Conservation (phyloP, 37 sponge, comb jelly and placozoan species). For the Haliclona indistincta region DNA sequence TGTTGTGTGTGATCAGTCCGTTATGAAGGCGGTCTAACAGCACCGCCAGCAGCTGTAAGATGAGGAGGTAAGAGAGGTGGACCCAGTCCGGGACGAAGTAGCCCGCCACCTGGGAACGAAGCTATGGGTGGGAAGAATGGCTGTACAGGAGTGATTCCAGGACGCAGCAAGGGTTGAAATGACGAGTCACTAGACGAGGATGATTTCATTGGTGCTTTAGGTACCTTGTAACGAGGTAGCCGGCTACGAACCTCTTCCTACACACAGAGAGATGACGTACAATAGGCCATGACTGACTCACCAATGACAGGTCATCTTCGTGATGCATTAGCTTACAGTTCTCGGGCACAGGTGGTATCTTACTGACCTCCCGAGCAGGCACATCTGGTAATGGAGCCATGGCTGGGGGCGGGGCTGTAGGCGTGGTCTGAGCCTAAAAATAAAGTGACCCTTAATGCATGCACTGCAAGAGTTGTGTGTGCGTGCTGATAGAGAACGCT, state of each 20-base stretch:
- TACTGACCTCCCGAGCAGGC: conserved; percentile 17
- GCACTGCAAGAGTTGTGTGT: neutral
- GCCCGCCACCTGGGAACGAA: no score
- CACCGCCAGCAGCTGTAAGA: no score
- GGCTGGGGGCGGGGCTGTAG: neutral
- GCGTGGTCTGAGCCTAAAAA: neutral
- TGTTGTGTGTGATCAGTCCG: no score
- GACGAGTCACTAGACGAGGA: no score
- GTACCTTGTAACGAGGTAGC: conserved; percentile 33
- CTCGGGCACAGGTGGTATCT: conserved; percentile 64
- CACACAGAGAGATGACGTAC: neutral
- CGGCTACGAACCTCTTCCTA: conserved; percentile 50
- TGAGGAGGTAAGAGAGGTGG: no score
- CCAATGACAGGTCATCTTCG: conserved; percentile 93
- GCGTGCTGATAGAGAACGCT: neutral
- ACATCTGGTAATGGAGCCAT: conserved; percentile 11
- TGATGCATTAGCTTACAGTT: conserved; percentile 82
- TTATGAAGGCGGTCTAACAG: no score
- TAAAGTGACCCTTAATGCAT: neutral
- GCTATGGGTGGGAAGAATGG: no score
- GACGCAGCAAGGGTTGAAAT: no score
- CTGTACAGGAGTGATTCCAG: no score
- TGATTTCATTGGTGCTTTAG: no score
- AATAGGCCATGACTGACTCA: conserved; percentile 30
- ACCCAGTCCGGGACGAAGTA: no score